Evolutionary conservation across 2,888 invertebrate genomes (phyloP), one percentile per base, ranked within the genome.

Genomic region (Lamellibrachia satsuma): DNA sequence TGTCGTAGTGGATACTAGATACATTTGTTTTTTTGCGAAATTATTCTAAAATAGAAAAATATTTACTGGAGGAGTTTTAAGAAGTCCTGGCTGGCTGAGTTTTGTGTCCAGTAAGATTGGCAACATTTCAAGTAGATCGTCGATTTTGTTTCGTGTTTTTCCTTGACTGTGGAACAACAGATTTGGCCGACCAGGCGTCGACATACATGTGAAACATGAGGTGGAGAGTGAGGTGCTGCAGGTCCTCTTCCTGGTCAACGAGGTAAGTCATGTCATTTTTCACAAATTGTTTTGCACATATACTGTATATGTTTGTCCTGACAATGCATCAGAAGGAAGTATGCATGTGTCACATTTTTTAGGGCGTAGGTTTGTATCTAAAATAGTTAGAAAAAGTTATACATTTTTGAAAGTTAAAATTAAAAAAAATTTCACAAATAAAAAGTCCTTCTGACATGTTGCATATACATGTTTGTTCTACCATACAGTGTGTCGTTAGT

Each of bases 131-230:
- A 91, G 55, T 52, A 91, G n/a, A 15, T 3, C 7, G 4, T 11
- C 3, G 91, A 27, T 27, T 22, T 91, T 91, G 52, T 91, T 9
- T 91, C 9, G 27, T 91, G 52, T 91, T 52, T 22, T 3, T 52
- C 27, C 55, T 52, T 91, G 22, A 91, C 91, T 51, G 39, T 91
- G 91, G 15, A 39, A 55, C 8, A 51, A 94, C 97, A 99, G 99
- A 97, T 97, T 99, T 96, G 99, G 99, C 92, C 98, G 99, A 93
- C 99, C 99, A 0, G 99, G 99, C 60, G 99, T 99, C 94, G 99
- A 99, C 97, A 98, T 98, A 93, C 98, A 99, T 97, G 98, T 98
- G 93, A 98, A 98, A 93, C 99, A 99, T 97, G 97, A 97, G 92
- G 95, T 96, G 92, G 97, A 97, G 90, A 96, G 96, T 94, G 98